These are phyloP conservation scores for Oreochromis aureus DNA, from an alignment of 2,113 vertebrate genomes.

Conservation along the genomic window DNA sequence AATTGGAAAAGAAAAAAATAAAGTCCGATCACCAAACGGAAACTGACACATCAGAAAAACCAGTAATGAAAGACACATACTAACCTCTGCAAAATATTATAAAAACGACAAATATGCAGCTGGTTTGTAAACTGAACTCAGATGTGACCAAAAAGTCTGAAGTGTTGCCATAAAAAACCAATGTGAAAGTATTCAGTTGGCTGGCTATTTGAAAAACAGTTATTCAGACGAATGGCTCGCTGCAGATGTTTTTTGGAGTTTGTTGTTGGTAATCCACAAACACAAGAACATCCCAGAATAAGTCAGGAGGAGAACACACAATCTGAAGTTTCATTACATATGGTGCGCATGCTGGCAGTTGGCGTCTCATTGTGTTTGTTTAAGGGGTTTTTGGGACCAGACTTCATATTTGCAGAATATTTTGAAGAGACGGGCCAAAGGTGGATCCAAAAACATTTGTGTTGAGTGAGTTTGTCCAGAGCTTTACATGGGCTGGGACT, in stretches of 20 bases:
- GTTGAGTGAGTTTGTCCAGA: not conserved
- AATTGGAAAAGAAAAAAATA: not conserved
- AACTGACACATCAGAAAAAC: not conserved
- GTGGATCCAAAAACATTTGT: conserved; percentile 26
- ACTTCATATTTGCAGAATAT: conserved; percentile 44
- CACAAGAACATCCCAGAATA: conserved; percentile 47
- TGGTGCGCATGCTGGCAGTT: conserved; percentile 18
- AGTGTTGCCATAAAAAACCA: not conserved
- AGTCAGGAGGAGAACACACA: conserved; percentile 20
- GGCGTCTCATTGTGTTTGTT: conserved; percentile 39
- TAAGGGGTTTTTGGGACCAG: conserved; percentile 5
- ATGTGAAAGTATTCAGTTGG: not conserved
- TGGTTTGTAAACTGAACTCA: not conserved
- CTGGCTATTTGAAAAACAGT: not conserved
- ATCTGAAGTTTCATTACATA: conserved; percentile 24
- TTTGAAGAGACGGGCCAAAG: conserved; percentile 24
- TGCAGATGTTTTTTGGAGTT: conserved; percentile 43
- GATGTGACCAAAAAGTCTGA: not conserved
- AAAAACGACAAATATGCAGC: not conserved
- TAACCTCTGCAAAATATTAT: not conserved
- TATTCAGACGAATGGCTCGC: not conserved
- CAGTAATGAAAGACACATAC: not conserved
- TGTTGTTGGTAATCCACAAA: conserved; percentile 50
- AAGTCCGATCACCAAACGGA: not conserved
- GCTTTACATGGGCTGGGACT: not conserved